phyloP scores from a whole-genome alignment of 2,797 vertebrate species.

The Cyclopterus lumpus region DNA sequence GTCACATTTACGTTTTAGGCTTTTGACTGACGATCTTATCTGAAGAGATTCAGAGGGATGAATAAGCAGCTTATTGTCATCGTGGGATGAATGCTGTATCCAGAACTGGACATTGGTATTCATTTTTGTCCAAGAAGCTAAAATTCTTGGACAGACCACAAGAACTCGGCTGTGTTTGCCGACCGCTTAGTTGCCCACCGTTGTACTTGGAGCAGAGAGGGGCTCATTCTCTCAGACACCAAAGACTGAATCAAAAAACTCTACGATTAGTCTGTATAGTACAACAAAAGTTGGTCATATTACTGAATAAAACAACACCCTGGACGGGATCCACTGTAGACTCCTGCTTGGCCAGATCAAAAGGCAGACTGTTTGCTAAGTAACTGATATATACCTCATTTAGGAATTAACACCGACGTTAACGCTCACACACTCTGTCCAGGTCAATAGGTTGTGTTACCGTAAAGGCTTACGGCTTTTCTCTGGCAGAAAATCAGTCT shows the following conservation, averaged over 20 bases:
- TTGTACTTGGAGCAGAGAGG: background rate
- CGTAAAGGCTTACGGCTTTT: slow-evolving; percentile 29
- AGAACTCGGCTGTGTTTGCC: background rate
- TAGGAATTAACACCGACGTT: slow-evolving; percentile 51
- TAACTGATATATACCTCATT: slow-evolving; percentile 45
- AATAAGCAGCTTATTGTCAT: slow-evolving; percentile 50
- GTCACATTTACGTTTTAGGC: slow-evolving; percentile 49
- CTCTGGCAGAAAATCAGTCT: slow-evolving; percentile 43
- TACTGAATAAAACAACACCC: background rate
- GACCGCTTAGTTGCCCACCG: background rate
- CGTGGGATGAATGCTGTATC: slow-evolving; percentile 22
- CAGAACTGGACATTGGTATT: slow-evolving; percentile 13
- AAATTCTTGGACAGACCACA: background rate
- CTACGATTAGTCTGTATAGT: background rate
- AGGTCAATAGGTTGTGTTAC: slow-evolving; percentile 61
- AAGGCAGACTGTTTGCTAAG: slow-evolving; percentile 31
- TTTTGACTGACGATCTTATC: slow-evolving; percentile 42
- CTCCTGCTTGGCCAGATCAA: slow-evolving; percentile 27
- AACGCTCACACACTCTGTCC: slow-evolving; percentile 31
- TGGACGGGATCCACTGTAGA: slow-evolving; percentile 19
- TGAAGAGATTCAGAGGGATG: slow-evolving; percentile 36
- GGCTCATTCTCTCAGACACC: background rate
- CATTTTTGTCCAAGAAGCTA: slow-evolving; percentile 4
- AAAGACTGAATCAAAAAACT: background rate
- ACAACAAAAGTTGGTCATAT: background rate